These are phyloP conservation scores for Rotaria magnacalcarata DNA, from an alignment of 2,888 invertebrate genomes.

Conservation along the genomic window DNA sequence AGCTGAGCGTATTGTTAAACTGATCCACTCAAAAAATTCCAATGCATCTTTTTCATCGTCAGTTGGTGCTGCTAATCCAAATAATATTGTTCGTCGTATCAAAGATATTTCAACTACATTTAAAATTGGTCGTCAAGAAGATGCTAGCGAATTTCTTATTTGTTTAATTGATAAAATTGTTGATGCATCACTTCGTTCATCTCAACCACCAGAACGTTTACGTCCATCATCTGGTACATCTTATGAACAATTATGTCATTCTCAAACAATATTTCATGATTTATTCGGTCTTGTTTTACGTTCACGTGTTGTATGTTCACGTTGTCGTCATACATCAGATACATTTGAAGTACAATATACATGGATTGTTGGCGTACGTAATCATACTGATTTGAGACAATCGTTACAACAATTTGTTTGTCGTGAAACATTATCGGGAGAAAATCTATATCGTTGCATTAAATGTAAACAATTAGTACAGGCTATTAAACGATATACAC, in stretches of 20 bases:
- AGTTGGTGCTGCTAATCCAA: slow-evolving; percentile 38
- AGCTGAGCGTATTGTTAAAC: slow-evolving; percentile 44
- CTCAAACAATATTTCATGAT: slow-evolving; percentile 36
- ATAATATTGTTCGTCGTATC: slow-evolving; percentile 38
- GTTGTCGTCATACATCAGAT: slow-evolving; percentile 82
- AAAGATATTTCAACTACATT: slow-evolving; percentile 72
- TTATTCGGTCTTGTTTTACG: slow-evolving; percentile 43
- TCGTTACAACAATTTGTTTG: slow-evolving; percentile 82
- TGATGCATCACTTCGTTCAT: slow-evolving; percentile 32
- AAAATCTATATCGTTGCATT: slow-evolving; percentile 80
- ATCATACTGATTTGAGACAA: slow-evolving; percentile 70
- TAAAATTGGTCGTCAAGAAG: slow-evolving; percentile 85
- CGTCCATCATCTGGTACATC: neutral
- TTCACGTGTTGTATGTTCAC: slow-evolving; percentile 75
- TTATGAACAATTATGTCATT: slow-evolving; percentile 19
- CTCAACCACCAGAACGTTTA: slow-evolving; percentile 25
- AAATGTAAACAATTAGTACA: slow-evolving; percentile 82
- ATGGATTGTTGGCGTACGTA: slow-evolving; percentile 37
- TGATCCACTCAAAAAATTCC: neutral
- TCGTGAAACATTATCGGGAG: slow-evolving; percentile 80
- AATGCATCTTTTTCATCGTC: slow-evolving; percentile 19
- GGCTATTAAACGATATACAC: slow-evolving; percentile 84
- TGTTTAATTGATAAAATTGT: slow-evolving; percentile 42
- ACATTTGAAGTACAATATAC: slow-evolving; percentile 70
- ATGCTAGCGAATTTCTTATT: slow-evolving; percentile 86